Base-by-base conservation (phyloP, 2,113 vertebrate genomes). In the Prionailurus bengalensis region DNA sequence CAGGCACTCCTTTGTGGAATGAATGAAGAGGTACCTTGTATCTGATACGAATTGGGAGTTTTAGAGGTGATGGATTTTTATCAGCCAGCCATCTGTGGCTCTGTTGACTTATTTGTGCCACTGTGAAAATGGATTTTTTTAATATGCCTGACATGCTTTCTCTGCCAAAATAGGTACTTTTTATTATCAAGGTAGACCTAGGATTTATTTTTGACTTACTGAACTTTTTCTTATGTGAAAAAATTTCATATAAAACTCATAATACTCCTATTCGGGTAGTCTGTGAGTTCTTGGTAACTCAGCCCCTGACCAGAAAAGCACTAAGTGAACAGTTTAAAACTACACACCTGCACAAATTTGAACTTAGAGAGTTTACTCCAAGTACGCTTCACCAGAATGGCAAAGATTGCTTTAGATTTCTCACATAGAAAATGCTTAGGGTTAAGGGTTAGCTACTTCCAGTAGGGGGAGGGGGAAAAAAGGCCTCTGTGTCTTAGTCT, bases 191-290 rank as follows among this genome's bases (percentile, higher is more conserved):
- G 7, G 3, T 94, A 73, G 21, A 83, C n/a, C 65, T 95, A 45
- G 12, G 29, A 91, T 98, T 90, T 83, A 78, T 95, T 97, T 98
- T n/a, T 91, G 79, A 95, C 70, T 89, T 66, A 84, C 45, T 86
- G 45, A 92, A 66, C 23, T 6, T 73, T 89, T 97, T 86, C 86
- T 82, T 88, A 11, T 33, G 10, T 23, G 61, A 66, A 73, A 88
- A 25, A 53, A 13, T n/a, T 89, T 76, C 48, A 19, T 68, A 58
- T 76, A 76, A 88, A 89, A 82, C 45, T 97, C 83, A 42, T 70
- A 79, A 17, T 79, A 91, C 53, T 94, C 73, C 16, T 42, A 48
- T 93, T 71, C 76, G 23, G 19, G 36, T 68, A 96, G 63, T 66
- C 51, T 61, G 45, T 45, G 0, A 5, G 53, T 87, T 2, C 3